These are phyloP conservation scores for Clarias macrocephalus DNA, from an alignment of 2,113 vertebrate genomes.

Conservation along the genomic window DNA sequence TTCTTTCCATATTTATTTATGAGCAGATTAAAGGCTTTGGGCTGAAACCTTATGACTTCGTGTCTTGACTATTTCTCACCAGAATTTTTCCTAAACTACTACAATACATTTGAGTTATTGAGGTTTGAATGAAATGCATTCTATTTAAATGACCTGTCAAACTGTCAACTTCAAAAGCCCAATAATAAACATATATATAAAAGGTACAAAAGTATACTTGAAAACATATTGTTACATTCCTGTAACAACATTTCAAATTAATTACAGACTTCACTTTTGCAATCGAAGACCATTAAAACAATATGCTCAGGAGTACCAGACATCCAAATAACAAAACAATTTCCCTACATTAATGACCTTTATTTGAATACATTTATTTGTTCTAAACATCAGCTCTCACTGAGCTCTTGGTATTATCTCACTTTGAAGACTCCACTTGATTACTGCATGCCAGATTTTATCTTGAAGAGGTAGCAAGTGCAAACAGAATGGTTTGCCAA, in stretches of 20 bases:
- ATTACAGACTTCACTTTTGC: not conserved
- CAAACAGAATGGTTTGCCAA: not conserved
- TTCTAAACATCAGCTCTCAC: not conserved
- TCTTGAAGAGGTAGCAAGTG: not conserved
- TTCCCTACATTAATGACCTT: not conserved
- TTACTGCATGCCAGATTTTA: slow-evolving; percentile 19
- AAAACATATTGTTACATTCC: not conserved
- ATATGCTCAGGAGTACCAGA: not conserved
- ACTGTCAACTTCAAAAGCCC: not conserved
- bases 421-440: not conserved
- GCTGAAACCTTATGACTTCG: not conserved
- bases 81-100: too few relatives aligned
- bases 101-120: not conserved
- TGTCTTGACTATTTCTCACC: not conserved
- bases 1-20: too few relatives aligned
- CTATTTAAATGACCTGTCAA: not conserved
- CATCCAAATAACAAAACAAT: not conserved
- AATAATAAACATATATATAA: not conserved
- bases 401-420: not conserved
- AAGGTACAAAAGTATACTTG: not conserved
- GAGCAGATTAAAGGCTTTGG: too few relatives aligned
- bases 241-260: not conserved
- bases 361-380: not conserved
- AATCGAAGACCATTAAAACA: not conserved
- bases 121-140: not conserved